Evolutionary conservation across 2,797 vertebrate genomes (phyloP).

Genomic region (Bufotes viridis): DNA sequence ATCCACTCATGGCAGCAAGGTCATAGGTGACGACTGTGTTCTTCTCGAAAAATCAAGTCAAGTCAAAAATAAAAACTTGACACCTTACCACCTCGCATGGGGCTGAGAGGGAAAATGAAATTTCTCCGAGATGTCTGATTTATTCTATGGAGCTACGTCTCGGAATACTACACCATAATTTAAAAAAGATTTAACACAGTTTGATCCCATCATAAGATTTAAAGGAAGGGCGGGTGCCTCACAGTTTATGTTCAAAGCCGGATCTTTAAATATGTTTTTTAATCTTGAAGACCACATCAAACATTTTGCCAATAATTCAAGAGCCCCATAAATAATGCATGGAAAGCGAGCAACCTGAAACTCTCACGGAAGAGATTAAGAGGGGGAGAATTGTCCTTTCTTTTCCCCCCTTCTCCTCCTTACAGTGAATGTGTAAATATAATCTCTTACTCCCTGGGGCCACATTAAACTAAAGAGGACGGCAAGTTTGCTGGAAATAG

Average conservation of each 20-base stretch:
- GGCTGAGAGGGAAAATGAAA: slow-evolving; percentile 10
- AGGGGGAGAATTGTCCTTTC: not conserved
- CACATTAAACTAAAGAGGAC: slow-evolving; percentile 44
- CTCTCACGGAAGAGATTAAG: slow-evolving; percentile 20
- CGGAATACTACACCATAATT: slow-evolving; percentile 12
- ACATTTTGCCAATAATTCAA: slow-evolving; percentile 51
- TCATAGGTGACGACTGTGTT: not conserved
- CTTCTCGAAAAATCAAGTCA: not conserved
- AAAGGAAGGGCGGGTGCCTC: slow-evolving; percentile 6
- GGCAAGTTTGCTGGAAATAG: slow-evolving; percentile 25
- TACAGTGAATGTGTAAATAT: slow-evolving; percentile 19
- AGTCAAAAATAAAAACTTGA: not conserved
- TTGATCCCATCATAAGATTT: slow-evolving; percentile 26
- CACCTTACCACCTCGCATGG: not conserved
- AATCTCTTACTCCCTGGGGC: slow-evolving; percentile 20
- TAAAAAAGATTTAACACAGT: slow-evolving; percentile 35
- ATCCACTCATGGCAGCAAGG: not conserved
- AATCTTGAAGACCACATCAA: slow-evolving; percentile 48
- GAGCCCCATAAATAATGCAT: slow-evolving; percentile 53
- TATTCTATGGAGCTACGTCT: not conserved
- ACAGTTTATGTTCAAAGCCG: slow-evolving; percentile 16
- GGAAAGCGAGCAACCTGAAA: slow-evolving; percentile 36
- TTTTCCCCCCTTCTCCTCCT: not conserved
- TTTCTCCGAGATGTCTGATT: not conserved
- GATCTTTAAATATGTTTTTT: slow-evolving; percentile 29